Conservation (phyloP, 1,140 invertebrate species). For the Muscidifurax raptorellus region DNA sequence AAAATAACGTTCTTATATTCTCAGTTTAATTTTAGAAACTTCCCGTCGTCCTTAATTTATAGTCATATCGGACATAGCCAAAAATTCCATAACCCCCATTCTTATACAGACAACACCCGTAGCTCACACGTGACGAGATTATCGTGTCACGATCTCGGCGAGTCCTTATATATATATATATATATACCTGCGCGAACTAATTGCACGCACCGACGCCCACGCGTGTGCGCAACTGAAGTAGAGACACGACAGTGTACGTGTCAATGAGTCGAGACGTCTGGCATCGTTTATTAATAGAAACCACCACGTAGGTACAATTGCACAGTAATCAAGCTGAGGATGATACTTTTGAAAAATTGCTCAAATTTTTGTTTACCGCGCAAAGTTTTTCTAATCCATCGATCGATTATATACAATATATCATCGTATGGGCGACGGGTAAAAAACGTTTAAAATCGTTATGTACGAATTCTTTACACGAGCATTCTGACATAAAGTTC, state of each 20-base stretch:
- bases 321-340: too few species aligned
- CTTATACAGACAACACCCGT: not conserved
- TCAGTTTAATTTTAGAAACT: not conserved
- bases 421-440: too few species aligned
- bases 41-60: not conserved
- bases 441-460: not conserved
- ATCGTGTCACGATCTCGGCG: not conserved
- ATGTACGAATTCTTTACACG: not conserved
- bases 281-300: slow-evolving; percentile 20
- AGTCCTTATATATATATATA: not conserved
- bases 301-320: too few species aligned
- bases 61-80: too few species aligned
- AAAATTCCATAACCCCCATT: not conserved
- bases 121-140: slow-evolving; percentile 31
- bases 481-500: slow-evolving; percentile 10
- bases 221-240: not conserved
- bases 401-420: too few species aligned
- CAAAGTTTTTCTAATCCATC: too few species aligned
- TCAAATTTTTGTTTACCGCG: too few species aligned
- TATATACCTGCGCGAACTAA: slow-evolving; percentile 5
- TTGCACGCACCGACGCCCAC: slow-evolving; percentile 23
- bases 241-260: not conserved
- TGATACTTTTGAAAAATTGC: too few species aligned
- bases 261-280: not conserved
- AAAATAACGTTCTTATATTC: too few species aligned